phyloP scores from a whole-genome alignment of 1,140 invertebrate species.

The Scylla paramamosain region DNA sequence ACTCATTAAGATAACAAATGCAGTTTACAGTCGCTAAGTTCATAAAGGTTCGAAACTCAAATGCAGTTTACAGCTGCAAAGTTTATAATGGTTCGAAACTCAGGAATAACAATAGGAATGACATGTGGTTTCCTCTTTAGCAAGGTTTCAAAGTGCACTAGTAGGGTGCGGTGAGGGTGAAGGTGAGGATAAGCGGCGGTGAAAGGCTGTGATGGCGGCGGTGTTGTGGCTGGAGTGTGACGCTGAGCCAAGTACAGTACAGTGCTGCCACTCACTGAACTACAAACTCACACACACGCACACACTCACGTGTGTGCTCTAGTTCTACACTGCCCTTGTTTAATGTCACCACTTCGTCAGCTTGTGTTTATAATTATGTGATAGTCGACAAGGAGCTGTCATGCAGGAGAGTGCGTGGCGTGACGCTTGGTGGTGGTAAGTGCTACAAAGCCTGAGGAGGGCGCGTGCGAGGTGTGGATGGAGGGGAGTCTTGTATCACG shows the following conservation, averaged over 20 bases:
- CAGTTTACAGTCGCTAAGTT: too few relatives aligned
- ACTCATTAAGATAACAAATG: too few relatives aligned
- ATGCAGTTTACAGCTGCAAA: too few relatives aligned
- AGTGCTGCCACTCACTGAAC: too few relatives aligned
- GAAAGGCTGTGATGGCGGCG: neutral
- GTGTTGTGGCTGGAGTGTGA: too few relatives aligned
- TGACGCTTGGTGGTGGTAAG: neutral
- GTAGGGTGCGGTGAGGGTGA: too few relatives aligned
- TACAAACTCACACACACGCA: neutral
- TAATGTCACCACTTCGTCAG: neutral
- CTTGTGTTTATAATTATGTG: neutral
- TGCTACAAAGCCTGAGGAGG: neutral
- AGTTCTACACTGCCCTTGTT: neutral
- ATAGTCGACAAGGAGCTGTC: neutral
- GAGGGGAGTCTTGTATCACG: constrained; percentile 38
- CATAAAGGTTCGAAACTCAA: too few relatives aligned
- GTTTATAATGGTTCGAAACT: too few relatives aligned
- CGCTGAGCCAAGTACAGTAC: too few relatives aligned
- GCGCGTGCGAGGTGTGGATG: constrained; percentile 14
- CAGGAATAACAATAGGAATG: too few relatives aligned
- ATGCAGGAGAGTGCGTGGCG: neutral
- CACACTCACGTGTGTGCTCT: neutral
- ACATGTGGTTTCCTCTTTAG: too few relatives aligned
- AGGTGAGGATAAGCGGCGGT: neutral
- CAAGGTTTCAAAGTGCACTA: too few relatives aligned